phyloP scores from a whole-genome alignment of 2,888 invertebrate species.

The Halocaridina rubra region DNA sequence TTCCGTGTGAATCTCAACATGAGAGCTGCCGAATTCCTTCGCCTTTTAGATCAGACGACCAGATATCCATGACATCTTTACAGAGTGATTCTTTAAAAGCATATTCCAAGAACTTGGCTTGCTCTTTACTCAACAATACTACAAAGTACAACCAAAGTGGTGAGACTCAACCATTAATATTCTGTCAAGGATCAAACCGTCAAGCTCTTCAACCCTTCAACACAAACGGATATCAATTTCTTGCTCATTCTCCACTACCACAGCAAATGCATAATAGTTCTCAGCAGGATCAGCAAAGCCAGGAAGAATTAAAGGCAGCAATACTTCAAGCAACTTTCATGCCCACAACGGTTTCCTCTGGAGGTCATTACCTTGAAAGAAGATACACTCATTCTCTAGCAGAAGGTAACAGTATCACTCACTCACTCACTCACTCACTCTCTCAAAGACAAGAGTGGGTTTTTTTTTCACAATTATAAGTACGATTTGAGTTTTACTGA shows the following conservation, averaged over 20 bases:
- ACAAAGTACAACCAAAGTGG: not conserved
- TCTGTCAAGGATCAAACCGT: not conserved
- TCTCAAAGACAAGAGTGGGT: no score
- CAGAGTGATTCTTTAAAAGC: constrained; percentile 2
- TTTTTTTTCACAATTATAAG: no score
- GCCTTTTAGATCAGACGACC: not conserved
- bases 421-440: no score
- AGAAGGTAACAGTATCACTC: no score
- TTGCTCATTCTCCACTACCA: not conserved
- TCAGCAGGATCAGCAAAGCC: not conserved
- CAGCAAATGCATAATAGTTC: no score
- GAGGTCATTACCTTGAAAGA: no score
- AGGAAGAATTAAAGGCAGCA: no score
- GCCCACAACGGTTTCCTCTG: no score
- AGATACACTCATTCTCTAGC: no score
- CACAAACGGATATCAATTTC: not conserved
- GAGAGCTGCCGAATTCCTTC: not conserved
- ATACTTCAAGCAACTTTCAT: no score
- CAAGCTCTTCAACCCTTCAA: not conserved
- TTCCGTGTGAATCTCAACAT: not conserved
- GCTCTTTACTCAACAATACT: not conserved
- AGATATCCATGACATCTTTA: constrained; percentile 22
- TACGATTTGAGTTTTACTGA: no score
- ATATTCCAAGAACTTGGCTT: not conserved
- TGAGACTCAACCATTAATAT: not conserved